Conservation (phyloP, 2,888 invertebrate genomes). For the Synergus itoensis region DNA sequence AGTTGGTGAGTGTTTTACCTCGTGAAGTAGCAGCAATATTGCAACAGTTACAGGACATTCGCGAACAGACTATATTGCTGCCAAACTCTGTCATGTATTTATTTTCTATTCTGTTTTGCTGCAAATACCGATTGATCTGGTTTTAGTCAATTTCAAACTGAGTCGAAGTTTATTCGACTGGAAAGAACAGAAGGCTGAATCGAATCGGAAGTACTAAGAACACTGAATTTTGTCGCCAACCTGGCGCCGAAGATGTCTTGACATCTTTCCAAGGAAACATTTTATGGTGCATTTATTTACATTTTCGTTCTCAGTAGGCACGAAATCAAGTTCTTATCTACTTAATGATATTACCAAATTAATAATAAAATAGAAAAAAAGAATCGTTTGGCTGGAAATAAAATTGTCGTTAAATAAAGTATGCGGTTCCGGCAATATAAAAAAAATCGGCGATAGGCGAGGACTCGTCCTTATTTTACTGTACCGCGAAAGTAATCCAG, state of each 20-base stretch:
- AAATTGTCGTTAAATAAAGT: background rate
- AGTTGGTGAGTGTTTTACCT: slow-evolving; percentile 11
- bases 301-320: background rate
- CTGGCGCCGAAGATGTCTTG: slow-evolving; percentile 66
- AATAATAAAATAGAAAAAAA: too few relatives aligned
- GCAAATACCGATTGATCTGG: background rate
- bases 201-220: slow-evolving; percentile 45
- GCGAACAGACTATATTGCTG: slow-evolving; percentile 18
- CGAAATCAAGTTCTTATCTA: background rate
- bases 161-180: slow-evolving; percentile 51
- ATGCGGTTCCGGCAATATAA: background rate
- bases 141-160: slow-evolving; percentile 23
- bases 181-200: slow-evolving; percentile 44
- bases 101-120: background rate
- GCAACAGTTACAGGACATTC: slow-evolving; percentile 22
- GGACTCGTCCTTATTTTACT: background rate
- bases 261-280: slow-evolving; percentile 65
- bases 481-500: slow-evolving; percentile 49
- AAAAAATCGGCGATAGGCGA: background rate
- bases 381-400: background rate
- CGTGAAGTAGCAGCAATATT: slow-evolving; percentile 25
- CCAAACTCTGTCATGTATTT: background rate
- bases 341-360: too few relatives aligned
- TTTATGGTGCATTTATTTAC: slow-evolving; percentile 48
- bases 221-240: slow-evolving; percentile 49